Percentiles rank a stretch among this genome's conserved stretches.
These are phyloP conservation scores for Melieria omissa DNA, from an alignment of 2,888 invertebrate species.

Conservation along the genomic window DNA sequence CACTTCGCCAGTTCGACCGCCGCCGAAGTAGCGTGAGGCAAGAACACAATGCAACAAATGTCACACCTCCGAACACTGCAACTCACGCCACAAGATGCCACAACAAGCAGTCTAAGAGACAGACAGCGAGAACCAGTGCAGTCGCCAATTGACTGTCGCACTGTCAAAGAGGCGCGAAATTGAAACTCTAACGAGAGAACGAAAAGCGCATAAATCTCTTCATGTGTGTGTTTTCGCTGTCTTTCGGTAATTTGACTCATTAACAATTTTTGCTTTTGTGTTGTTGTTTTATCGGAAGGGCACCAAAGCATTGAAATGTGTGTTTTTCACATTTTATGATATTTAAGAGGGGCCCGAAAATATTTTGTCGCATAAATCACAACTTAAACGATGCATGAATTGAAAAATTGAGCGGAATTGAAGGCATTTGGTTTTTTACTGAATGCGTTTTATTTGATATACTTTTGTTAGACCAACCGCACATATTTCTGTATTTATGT, in stretches of 20 bases:
- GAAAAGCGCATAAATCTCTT: slow-evolving; percentile 8
- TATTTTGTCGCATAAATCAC: slow-evolving; percentile 60
- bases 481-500: no score
- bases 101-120: not conserved
- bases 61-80: slow-evolving; percentile 32
- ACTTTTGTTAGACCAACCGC: no score
- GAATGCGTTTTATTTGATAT: no score
- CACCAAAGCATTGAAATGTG: slow-evolving; percentile 3
- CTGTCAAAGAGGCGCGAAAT: slow-evolving; percentile 25
- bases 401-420: slow-evolving; percentile 27
- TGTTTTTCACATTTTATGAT: slow-evolving; percentile 16
- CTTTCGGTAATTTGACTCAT: slow-evolving; percentile 61
- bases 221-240: slow-evolving; percentile 11
- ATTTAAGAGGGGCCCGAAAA: slow-evolving; percentile 36
- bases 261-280: slow-evolving; percentile 51
- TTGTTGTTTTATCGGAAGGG: not conserved
- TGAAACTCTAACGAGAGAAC: slow-evolving; percentile 22
- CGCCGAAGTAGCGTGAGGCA: not conserved
- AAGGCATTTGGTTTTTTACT: no score
- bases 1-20: slow-evolving; percentile 3
- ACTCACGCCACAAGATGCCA: slow-evolving; percentile 25
- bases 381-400: slow-evolving; percentile 61
- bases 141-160: slow-evolving; percentile 10
- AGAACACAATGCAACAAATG: slow-evolving; percentile 35
- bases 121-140: not conserved